Percentiles rank a stretch among this genome's conserved stretches.
phyloP scores from a whole-genome alignment of 92 coral and sea anemone species.

The Desmophyllum pertusum region DNA sequence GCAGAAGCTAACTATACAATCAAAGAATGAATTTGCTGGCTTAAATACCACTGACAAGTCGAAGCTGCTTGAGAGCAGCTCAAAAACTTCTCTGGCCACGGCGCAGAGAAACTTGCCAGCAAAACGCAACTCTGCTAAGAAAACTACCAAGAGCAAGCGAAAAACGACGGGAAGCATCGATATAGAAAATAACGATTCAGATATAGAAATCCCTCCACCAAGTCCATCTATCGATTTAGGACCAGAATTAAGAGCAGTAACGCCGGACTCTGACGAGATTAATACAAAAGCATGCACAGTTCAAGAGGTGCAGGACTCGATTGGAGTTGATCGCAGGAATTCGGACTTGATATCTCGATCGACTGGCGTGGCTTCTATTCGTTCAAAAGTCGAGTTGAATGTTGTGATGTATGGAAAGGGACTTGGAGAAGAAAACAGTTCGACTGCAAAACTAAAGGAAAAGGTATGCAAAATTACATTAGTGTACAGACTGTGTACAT shows the following conservation, averaged over 20 bases:
- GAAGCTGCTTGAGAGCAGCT: slow-evolving; percentile 51
- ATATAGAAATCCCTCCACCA: slow-evolving; percentile 61
- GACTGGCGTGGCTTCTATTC: slow-evolving; percentile 74
- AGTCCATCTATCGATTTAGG: slow-evolving; percentile 83
- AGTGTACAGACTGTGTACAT: background rate
- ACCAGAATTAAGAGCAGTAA: slow-evolving; percentile 49
- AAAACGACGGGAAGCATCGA: slow-evolving; percentile 1
- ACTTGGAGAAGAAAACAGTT: slow-evolving; percentile 54
- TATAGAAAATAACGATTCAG: slow-evolving; percentile 21
- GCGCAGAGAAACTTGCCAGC: slow-evolving; percentile 28
- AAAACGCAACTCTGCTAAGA: slow-evolving; percentile 26
- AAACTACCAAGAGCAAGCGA: slow-evolving; percentile 27
- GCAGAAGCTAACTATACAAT: slow-evolving; percentile 71
- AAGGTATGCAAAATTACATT: slow-evolving; percentile 26
- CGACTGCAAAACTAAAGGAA: slow-evolving; percentile 37
- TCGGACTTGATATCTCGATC: slow-evolving; percentile 46
- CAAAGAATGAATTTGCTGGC: slow-evolving; percentile 74
- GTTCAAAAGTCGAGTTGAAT: slow-evolving; percentile 80
- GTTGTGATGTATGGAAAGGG: slow-evolving; percentile 97
- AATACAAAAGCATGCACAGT: background rate
- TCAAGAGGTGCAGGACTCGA: slow-evolving; percentile 5
- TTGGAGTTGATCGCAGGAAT: slow-evolving; percentile 19
- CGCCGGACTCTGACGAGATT: slow-evolving; percentile 7
- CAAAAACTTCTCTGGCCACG: slow-evolving; percentile 25
- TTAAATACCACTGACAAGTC: slow-evolving; percentile 75